phyloP scores from a whole-genome alignment of 2,113 vertebrate genomes.

The Hemichromis elongatus region DNA sequence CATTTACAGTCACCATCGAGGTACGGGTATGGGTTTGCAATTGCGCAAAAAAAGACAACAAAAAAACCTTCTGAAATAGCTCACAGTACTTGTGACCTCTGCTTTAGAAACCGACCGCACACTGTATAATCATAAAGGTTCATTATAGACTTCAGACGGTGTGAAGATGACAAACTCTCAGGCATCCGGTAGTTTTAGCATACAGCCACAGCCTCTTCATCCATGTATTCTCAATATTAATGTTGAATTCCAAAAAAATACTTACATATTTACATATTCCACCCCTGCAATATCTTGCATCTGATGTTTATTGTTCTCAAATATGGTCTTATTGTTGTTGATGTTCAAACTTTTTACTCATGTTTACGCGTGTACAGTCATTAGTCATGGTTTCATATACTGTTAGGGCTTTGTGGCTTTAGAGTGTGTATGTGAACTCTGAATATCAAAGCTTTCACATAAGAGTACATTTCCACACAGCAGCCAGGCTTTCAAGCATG shows the following conservation, averaged over 20 bases:
- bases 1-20: slow-evolving; percentile 22
- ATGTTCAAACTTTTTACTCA: slow-evolving; percentile 52
- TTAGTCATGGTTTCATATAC: slow-evolving; percentile 75
- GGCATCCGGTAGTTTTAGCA: neutral
- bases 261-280: slow-evolving; percentile 28
- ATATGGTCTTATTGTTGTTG: slow-evolving; percentile 57
- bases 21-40: neutral
- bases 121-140: slow-evolving; percentile 29
- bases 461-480: slow-evolving; percentile 32
- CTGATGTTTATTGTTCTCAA: slow-evolving; percentile 32
- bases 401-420: slow-evolving; percentile 70
- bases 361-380: slow-evolving; percentile 66
- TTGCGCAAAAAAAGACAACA: neutral
- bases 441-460: slow-evolving; percentile 64
- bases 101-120: slow-evolving; percentile 14
- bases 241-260: slow-evolving; percentile 12
- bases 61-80: neutral
- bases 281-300: slow-evolving; percentile 5
- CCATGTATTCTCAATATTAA: slow-evolving; percentile 12
- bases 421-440: slow-evolving; percentile 25
- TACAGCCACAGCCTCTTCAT: neutral
- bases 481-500: neutral
- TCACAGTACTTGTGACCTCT: slow-evolving; percentile 3
- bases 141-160: neutral
- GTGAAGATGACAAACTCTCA: slow-evolving; percentile 2